Percentiles rank a stretch among this genome's conserved stretches.
These are phyloP conservation scores for Diaprepes abbreviatus DNA, from an alignment of 2,888 invertebrate genomes.

Conservation along the genomic window DNA sequence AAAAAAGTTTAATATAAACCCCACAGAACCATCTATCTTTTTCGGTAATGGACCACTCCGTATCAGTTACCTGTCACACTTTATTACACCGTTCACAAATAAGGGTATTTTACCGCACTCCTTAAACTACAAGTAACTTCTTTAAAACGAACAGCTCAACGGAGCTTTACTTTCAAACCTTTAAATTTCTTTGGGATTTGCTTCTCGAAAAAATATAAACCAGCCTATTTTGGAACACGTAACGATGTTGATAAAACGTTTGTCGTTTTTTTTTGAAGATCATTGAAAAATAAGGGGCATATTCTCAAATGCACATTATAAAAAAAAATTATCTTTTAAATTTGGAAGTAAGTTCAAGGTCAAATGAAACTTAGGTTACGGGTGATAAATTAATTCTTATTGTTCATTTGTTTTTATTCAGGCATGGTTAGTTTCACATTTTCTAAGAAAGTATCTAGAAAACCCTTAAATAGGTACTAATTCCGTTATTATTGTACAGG, in stretches of 20 bases:
- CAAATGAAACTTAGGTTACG: too few relatives aligned
- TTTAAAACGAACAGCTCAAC: slow-evolving; percentile 35
- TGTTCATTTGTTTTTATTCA: too few relatives aligned
- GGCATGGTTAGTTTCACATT: too few relatives aligned
- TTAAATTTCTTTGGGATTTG: slow-evolving; percentile 24
- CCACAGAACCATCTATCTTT: slow-evolving; percentile 51
- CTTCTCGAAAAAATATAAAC: not conserved
- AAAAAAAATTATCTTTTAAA: too few relatives aligned
- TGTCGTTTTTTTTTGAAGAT: too few relatives aligned
- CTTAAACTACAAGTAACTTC: slow-evolving; percentile 48
- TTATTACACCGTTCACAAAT: slow-evolving; percentile 52
- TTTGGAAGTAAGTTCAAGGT: too few relatives aligned
- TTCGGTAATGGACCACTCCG: slow-evolving; percentile 52
- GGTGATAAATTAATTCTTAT: too few relatives aligned
- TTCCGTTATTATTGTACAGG: too few relatives aligned
- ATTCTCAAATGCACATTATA: too few relatives aligned
- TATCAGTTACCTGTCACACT: slow-evolving; percentile 53
- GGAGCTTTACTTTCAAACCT: slow-evolving; percentile 26
- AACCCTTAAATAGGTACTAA: too few relatives aligned
- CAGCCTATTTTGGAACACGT: not conserved
- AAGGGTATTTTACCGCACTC: slow-evolving; percentile 50
- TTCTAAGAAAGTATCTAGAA: too few relatives aligned
- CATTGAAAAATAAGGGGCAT: too few relatives aligned
- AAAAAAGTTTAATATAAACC: slow-evolving; percentile 52
- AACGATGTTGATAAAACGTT: not conserved